Evolutionary conservation across 92 coral and sea anemone genomes (phyloP), one percentile per base, ranked within the genome.

Genomic region (Virgularia gustaviana): DNA sequence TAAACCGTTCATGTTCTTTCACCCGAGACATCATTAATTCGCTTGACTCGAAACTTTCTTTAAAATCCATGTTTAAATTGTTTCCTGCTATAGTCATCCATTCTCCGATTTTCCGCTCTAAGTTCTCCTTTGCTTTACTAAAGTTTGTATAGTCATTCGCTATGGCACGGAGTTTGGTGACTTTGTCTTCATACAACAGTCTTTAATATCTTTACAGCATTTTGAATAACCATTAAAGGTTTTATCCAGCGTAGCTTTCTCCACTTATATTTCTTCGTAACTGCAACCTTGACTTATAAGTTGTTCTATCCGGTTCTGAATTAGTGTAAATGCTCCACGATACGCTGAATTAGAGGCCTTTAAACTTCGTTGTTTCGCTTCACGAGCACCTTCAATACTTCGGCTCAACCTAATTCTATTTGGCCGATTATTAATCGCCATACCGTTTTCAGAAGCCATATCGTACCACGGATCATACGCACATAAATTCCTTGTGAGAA

Each of bases 1-100:
- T 51, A 20, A 51, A 51, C 57, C 57, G 22, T 51, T 51, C 57
- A n/a, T 51, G 57, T 51, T 51, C 57, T 20, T 51, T 51, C 57
- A 51, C 57, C 7, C 57, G 57, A 51, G 24, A 51, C 57, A 32
- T 51, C 57, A 32, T 51, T 51, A 51, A 51, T 51, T 51, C 28
- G 57, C 57, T 51, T 51, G 57, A 32, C 57, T 51, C 57, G 24
- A 51, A 51, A 32, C 28, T 27, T 51, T 51, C 18, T 51, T 51
- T 51, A 51, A 20, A 51, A 51, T 20, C 24, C 57, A 10, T 16
- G 1, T 51, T n/a, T 51, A 51, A 51, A 10, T 20, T 32, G 27
- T 20, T 15, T 6, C 27, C 57, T 6, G 57, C 28, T 2, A 16
- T 51, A 7, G 57, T 4, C 27, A 51, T 20, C 57, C 57, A 51